Conservation (phyloP, 2,888 invertebrate species). For the Eupithecia centaureata region DNA sequence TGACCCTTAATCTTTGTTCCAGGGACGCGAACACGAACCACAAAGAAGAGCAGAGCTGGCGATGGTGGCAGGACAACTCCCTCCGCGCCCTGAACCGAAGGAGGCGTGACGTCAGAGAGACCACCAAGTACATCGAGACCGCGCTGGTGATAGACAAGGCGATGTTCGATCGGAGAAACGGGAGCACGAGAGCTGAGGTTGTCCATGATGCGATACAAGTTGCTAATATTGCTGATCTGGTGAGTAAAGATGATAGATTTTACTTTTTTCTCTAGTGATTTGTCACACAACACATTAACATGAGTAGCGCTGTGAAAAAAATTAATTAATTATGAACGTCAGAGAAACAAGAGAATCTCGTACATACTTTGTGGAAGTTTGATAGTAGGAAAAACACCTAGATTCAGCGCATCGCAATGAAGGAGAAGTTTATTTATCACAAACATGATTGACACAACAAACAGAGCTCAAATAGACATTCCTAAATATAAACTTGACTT, state of each 20-base stretch:
- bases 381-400: no score
- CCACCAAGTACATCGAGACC: constrained; percentile 97
- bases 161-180: constrained; percentile 97
- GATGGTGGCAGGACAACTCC: constrained; percentile 74
- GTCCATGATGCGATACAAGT: constrained; percentile 98
- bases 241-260: constrained; percentile 78
- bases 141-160: constrained; percentile 98
- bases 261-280: background rate
- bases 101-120: constrained; percentile 92
- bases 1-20: constrained; percentile 39
- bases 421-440: no score
- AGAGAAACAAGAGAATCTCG: background rate
- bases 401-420: no score
- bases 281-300: background rate
- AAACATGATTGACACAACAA: no score
- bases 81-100: constrained; percentile 66
- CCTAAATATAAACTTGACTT: no score
- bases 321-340: background rate
- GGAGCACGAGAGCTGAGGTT: constrained; percentile 93
- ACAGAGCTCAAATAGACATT: no score
- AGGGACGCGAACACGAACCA: constrained; percentile 48
- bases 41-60: constrained; percentile 65
- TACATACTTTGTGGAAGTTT: no score
- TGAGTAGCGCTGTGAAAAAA: no score
- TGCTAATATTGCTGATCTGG: constrained; percentile 98